Percentiles rank a stretch among this genome's conserved stretches.
phyloP scores from a whole-genome alignment of 2,888 invertebrate genomes.

The Tipula unca region DNA sequence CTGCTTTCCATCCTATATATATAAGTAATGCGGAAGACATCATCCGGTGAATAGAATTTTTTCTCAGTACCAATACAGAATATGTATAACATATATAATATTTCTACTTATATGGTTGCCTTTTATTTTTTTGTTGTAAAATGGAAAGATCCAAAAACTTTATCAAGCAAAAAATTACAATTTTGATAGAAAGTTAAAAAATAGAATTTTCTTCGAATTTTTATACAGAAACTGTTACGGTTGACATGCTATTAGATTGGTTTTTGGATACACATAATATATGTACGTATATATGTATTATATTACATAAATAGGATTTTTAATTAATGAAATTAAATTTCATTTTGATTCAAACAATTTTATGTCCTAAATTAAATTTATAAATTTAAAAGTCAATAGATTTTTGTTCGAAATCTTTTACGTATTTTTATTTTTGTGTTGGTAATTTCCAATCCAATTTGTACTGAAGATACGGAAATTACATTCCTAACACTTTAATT shows the following conservation, averaged over 20 bases:
- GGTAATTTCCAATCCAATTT: not conserved
- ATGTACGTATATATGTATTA: not conserved
- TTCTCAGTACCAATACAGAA: not conserved
- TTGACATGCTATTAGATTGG: not conserved
- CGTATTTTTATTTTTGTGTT: not conserved
- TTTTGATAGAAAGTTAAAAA: not conserved
- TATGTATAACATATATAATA: not conserved
- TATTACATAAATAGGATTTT: not conserved
- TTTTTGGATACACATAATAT: not conserved
- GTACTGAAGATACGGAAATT: not conserved
- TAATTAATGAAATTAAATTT: not conserved
- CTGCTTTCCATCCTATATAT: too few species aligned
- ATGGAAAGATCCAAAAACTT: not conserved
- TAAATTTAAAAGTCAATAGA: slow-evolving; percentile 8
- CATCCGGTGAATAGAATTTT: not conserved
- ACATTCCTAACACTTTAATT: not conserved
- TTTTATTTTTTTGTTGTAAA: not conserved
- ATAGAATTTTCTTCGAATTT: not conserved
- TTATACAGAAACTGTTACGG: not conserved
- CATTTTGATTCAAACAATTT: not conserved
- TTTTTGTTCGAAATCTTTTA: not conserved
- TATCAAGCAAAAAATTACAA: not conserved
- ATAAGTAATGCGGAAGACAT: too few species aligned
- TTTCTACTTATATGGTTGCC: not conserved
- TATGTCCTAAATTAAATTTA: not conserved